Conservation (phyloP, 2,113 vertebrate species). For the Ardeotis arabs region DNA sequence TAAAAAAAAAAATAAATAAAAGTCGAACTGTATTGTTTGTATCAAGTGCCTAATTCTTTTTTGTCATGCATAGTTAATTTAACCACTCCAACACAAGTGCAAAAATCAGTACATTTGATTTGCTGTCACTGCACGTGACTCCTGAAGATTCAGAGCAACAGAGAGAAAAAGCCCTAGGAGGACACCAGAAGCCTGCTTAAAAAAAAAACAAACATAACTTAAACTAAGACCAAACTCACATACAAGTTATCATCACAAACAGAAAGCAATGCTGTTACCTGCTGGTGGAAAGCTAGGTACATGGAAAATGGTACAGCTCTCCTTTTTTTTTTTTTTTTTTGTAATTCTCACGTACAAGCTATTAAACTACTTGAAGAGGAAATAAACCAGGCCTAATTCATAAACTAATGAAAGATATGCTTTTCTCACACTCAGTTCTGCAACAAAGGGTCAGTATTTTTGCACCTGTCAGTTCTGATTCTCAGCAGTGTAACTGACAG, state of each 20-base stretch:
- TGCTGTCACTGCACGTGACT: background rate
- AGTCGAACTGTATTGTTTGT: background rate
- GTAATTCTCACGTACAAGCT: background rate
- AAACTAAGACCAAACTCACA: background rate
- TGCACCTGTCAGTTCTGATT: background rate
- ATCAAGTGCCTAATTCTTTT: background rate
- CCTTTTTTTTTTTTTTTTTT: background rate
- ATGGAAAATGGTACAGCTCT: background rate
- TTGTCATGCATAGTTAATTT: background rate
- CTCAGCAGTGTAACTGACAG: background rate
- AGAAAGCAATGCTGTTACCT: conserved; percentile 47
- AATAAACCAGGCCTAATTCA: background rate
- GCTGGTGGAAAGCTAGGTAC: background rate
- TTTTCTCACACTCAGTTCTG: background rate
- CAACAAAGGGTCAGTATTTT: background rate
- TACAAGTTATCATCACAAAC: background rate
- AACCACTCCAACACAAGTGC: background rate
- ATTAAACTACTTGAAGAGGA: accelerated
- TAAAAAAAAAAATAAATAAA: background rate
- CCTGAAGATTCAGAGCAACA: background rate
- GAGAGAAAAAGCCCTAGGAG: background rate
- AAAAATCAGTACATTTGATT: background rate
- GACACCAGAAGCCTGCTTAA: background rate
- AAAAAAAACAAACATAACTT: background rate
- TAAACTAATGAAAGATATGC: background rate